Percentiles rank a stretch among this genome's conserved stretches.
phyloP scores from a whole-genome alignment of 2,888 invertebrate genomes.

The Apamea epomidion region DNA sequence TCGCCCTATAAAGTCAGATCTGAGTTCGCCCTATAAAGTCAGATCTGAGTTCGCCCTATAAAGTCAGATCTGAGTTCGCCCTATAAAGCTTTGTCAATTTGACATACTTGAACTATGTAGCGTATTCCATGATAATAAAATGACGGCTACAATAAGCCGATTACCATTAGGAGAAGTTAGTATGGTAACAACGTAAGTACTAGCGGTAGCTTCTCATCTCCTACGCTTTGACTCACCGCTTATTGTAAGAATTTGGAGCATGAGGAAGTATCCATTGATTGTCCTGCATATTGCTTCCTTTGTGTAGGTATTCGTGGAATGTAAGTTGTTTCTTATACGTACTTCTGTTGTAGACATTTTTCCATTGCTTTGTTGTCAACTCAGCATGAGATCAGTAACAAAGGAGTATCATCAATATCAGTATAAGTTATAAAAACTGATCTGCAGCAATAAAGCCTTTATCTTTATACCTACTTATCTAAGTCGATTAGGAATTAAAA shows the following conservation, averaged over 20 bases:
- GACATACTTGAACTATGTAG: conserved; percentile 2
- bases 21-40: not conserved
- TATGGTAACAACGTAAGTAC: conserved; percentile 27
- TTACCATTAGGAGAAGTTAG: conserved; percentile 20
- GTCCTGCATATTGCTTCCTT: conserved; percentile 50
- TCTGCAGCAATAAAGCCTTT: not conserved
- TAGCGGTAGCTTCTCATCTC: conserved; percentile 49
- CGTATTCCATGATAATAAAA: conserved; percentile 18
- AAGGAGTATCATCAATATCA: not conserved
- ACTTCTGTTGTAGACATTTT: conserved; percentile 9
- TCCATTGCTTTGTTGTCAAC: conserved; percentile 1
- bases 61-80: not conserved
- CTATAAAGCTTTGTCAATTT: conserved; percentile 1
- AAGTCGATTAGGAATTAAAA: not conserved
- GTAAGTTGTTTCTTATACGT: conserved; percentile 21
- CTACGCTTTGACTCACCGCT: conserved; percentile 62
- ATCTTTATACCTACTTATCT: not conserved
- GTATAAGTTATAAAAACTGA: not conserved
- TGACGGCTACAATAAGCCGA: conserved; percentile 32
- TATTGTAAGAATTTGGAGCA: conserved; percentile 61
- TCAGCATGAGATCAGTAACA: not conserved
- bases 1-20: not conserved
- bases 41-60: not conserved
- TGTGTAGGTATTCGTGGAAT: conserved; percentile 45
- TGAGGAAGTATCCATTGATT: conserved; percentile 63